A percentile compares a stretch with the other conserved stretches of the same genome.
These are phyloP conservation scores for Pantala flavescens DNA, from an alignment of 1,140 invertebrate species.

Conservation along the genomic window DNA sequence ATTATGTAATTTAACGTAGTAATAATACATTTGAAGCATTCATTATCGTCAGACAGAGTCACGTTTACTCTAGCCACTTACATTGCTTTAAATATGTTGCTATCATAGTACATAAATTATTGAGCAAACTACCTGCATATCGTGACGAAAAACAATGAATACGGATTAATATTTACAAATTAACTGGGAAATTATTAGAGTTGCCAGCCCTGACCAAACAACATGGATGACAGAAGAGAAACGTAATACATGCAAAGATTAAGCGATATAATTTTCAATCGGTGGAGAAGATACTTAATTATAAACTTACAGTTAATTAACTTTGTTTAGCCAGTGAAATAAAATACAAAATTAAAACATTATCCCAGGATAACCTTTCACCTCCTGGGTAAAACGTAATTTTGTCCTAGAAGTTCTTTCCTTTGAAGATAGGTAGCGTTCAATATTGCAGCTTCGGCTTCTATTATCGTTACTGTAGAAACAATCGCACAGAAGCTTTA, in stretches of 20 bases:
- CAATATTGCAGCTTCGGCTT: too few species aligned
- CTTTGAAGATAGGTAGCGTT: too few species aligned
- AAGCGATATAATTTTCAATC: not conserved
- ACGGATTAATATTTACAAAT: not conserved
- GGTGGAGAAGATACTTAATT: too few species aligned
- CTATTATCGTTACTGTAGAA: too few species aligned
- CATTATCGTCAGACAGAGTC: not conserved
- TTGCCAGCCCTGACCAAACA: slow-evolving; percentile 2
- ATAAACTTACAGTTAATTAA: too few species aligned
- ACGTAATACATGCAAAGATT: not conserved
- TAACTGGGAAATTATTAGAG: not conserved
- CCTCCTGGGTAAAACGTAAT: too few species aligned
- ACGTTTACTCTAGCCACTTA: not conserved
- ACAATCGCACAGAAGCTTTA: too few species aligned
- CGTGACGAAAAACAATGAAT: not conserved
- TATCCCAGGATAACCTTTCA: too few species aligned
- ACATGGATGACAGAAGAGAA: slow-evolving; percentile 1
- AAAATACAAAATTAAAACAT: too few species aligned
- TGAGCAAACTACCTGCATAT: not conserved
- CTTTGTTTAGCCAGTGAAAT: too few species aligned
- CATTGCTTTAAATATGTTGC: not conserved
- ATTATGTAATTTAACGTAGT: not conserved
- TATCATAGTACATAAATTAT: not conserved
- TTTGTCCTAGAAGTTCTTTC: too few species aligned
- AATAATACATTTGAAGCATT: not conserved